Base-by-base conservation (phyloP, 2,113 vertebrate species). In the Tyto alba region DNA sequence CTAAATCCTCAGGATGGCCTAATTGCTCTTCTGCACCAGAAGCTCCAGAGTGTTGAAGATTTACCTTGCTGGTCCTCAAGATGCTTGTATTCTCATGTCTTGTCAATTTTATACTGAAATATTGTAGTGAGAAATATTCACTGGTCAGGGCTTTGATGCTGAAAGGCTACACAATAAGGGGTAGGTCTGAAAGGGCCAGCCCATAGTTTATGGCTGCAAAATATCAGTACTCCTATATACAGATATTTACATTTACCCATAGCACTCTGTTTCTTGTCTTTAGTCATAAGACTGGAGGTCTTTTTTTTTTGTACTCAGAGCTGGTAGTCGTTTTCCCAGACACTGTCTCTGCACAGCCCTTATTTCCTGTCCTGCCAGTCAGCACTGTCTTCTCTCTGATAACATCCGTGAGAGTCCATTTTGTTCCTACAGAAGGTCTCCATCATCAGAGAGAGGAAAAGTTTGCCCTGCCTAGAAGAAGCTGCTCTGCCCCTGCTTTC, bases 401-500 rank as follows among this genome's bases (percentile, higher is more conserved):
- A 69, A 21, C 20, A 36, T 60, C 66, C 6, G 23, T 0, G 0
- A 64, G 27, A 77, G 57, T 5, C 34, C 13, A 26, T 74, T 90
- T 83, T 67, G 41, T 62, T 90, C 82, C 77, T 62, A 5, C 40
- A 26, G 36, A 66, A 96, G 73, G 32, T 25, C 36, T 93, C 22
- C 9, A 7, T 76, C 57, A n/a, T 41, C 38, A 34, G 60, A 38
- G 78, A 36, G 23, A n/a, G 56, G 57, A 66, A 23, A 66, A 48
- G 15, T 45, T 74, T 73, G 29, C 60, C 63, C 75, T 85, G 67
- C 36, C 62, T 56, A 14, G 48, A 71, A 89, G 85, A 77, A 83
- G 50, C 87, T 66, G n/a, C 67, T 82, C 62, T 93, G 77, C 32
- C 62, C 43, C 72, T 93, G 85, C 56, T 85, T 83, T 86, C 41